phyloP scores from a whole-genome alignment of 2,888 invertebrate genomes.

The Troglohyphantes excavatus region DNA sequence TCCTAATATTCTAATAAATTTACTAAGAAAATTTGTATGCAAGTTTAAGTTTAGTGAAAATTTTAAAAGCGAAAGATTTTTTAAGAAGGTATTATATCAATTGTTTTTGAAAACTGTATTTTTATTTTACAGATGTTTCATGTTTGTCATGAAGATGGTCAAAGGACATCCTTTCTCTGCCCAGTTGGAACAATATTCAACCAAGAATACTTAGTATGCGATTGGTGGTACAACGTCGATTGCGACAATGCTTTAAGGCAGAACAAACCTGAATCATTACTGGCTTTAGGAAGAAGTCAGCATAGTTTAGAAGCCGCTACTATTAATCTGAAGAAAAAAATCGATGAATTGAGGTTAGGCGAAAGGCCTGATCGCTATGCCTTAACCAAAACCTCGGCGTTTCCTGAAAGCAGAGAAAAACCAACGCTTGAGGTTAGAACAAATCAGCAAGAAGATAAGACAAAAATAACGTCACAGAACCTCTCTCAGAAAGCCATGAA shows the following conservation, averaged over 20 bases:
- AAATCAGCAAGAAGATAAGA: background rate
- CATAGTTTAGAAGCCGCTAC: background rate
- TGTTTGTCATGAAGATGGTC: conserved; percentile 62
- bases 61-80: too few relatives aligned
- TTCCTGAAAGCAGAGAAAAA: background rate
- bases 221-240: conserved; percentile 80
- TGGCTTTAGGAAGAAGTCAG: conserved; percentile 7
- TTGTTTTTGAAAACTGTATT: background rate
- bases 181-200: conserved; percentile 79
- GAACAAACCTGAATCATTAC: background rate
- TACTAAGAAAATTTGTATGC: too few relatives aligned
- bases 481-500: conserved; percentile 43
- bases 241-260: conserved; percentile 58
- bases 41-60: too few relatives aligned
- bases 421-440: background rate
- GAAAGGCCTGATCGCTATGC: background rate
- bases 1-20: too few relatives aligned
- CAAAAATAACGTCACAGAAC: background rate
- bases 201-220: conserved; percentile 79
- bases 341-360: background rate
- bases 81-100: too few relatives aligned
- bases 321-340: background rate
- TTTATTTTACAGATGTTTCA: conserved; percentile 61
- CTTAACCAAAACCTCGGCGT: background rate
- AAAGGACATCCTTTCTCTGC: conserved; percentile 75